phyloP scores from a whole-genome alignment of 2,888 invertebrate genomes.

The Hofmannophila pseudospretella region DNA sequence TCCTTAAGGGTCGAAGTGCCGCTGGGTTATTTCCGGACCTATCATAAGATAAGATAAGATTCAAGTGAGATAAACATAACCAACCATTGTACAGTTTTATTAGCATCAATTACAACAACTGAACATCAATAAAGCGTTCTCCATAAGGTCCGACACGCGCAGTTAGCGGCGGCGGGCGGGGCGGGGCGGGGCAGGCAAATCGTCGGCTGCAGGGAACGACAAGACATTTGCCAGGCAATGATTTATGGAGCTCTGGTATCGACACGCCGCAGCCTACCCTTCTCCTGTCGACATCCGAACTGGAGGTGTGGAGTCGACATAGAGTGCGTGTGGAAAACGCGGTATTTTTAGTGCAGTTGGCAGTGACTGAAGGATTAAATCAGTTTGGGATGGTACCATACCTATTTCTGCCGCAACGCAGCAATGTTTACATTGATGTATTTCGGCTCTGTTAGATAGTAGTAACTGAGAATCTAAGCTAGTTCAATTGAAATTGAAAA shows the following conservation, averaged over 20 bases:
- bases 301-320: conserved; percentile 19
- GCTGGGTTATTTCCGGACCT: too few relatives aligned
- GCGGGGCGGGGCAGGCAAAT: conserved; percentile 54
- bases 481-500: too few relatives aligned
- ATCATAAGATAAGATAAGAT: too few relatives aligned
- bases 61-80: too few relatives aligned
- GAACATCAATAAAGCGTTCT: neutral
- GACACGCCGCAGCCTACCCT: conserved; percentile 71
- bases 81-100: too few relatives aligned
- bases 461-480: neutral
- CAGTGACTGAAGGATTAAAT: too few relatives aligned
- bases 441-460: neutral
- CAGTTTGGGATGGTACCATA: too few relatives aligned
- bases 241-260: conserved; percentile 73
- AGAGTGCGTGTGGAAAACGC: neutral
- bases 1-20: too few relatives aligned
- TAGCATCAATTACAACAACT: neutral
- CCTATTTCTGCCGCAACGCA: too few relatives aligned
- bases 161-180: conserved; percentile 1
- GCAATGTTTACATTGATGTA: too few relatives aligned
- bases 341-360: neutral
- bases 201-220: conserved; percentile 60
- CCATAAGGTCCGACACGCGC: conserved; percentile 8
- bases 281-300: conserved; percentile 36
- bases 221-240: conserved; percentile 68